Base-by-base conservation (phyloP, 2,113 vertebrate genomes). In the Equus przewalskii region DNA sequence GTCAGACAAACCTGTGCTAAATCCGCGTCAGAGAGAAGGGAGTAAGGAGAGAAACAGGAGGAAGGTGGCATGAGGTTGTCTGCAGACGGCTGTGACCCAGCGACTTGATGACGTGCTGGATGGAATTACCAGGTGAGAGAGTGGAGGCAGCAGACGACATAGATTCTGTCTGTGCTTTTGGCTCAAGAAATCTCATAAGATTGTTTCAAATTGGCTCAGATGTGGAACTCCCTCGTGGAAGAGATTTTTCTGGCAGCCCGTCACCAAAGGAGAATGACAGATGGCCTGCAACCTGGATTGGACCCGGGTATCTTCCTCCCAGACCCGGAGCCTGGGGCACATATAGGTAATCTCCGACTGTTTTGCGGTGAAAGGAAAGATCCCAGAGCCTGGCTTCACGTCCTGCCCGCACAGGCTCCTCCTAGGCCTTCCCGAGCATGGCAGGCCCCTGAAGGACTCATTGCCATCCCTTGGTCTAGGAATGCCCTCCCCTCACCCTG, bases 171-270 rank as follows among this genome's bases (percentile, higher is more conserved):
- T 65, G 81, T 82, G 67, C 88, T 93, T 90, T 62, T 4, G 86
- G 78, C 67, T 94, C 91, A 80, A 85, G 85, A 85, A 97, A 86
- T 79, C 94, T 70, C 46, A 3, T 22, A 73, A 96, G 90, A 84
- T 72, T 24, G 28, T 84, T 90, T 96, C 87, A 95, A 2, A 80
- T 36, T 65, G 64, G 85, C 92, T 96, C 65, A 19, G 79, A 46
- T 30, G 60, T 41, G 56, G 44, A 92, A 56, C n/a, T 69, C 33
- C 22, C 33, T 73, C 2, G 6, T 1, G 2, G 78, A 44, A 69
- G 51, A 88, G 65, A 72, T 58, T 54, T 87, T 41, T 67, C 87
- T 83, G 51, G 73, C 62, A 67, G 56, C 14, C 86, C 1, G 1
- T 84, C n/a, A 6, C 30, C 51, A 54, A 91, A 84, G 49, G 3